Base-by-base conservation (phyloP, 2,888 invertebrate genomes). In the Gymnosoma rotundatum region DNA sequence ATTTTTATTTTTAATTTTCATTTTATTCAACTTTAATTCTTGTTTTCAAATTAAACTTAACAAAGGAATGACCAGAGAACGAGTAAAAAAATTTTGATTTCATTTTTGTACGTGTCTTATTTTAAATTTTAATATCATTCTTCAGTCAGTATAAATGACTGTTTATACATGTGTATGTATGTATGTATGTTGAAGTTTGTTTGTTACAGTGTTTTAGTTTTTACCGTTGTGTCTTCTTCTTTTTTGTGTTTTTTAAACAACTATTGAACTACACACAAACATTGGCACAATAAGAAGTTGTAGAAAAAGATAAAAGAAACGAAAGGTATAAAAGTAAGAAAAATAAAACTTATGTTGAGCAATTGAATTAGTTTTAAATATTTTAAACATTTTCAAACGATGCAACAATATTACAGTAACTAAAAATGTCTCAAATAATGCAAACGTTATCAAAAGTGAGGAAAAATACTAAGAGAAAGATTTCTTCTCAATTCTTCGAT, bases 31-130 rank as follows among this genome's bases (percentile, higher is more conserved):
- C 50, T 64, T 82, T 60, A 76, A 70, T 82, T 82, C 81, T 82
- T 70, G 75, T 70, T 82, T 64, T 75, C 32, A 70, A 63, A 75
- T 75, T 67, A 76, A 76, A 48, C 9, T 16, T 58, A 74, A 69
- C 42, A 36, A 38, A 70, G 12, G 32, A 67, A 20, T 32, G 52
- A 42, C 56, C 38, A 78, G 36, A 54, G 42, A 67, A 0, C n/a
- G 32, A 5, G 50, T 1, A 12, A 48, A 14, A 78, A 73, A 81
- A 81, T 84, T 84, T 84, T 81, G 78, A 84, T 78, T 84, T 84
- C 81, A 70, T 70, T 81, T 69, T 74, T 78, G 81, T 84, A 81
- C 81, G 81, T 84, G 81, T 84, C 74, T 81, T 74, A 70, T 74
- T 78, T 54, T 69, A 84, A 81, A 84, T 81, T 84, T 81, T 70